Evolutionary conservation across 37 sponge, comb jelly and placozoan species (phyloP).

Genomic region (Chondrilla cf. caribensis): DNA sequence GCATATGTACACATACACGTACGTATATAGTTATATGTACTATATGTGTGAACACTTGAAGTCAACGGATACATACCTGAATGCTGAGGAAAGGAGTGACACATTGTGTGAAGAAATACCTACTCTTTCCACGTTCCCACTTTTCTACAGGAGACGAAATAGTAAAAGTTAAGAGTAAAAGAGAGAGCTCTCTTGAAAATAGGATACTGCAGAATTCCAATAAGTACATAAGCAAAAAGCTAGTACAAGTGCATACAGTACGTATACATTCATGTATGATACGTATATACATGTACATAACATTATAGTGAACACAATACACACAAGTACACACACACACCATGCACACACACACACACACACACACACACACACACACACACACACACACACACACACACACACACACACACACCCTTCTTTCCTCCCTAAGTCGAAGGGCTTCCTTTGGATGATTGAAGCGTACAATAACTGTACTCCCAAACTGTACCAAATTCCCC

Average conservation of each 20-base stretch:
- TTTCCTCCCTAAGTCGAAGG: constrained; percentile 18
- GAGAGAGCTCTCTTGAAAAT: background rate
- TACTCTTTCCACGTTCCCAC: background rate
- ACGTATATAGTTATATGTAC: constrained; percentile 3
- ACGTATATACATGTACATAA: background rate
- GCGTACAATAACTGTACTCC: constrained; percentile 32
- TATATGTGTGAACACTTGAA: background rate
- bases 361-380: background rate
- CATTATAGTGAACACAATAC: background rate
- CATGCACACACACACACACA: background rate
- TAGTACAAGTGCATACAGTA: no score
- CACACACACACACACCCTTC: constrained; percentile 3
- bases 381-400: constrained; percentile 21
- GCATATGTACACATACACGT: background rate
- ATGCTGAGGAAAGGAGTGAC: background rate
- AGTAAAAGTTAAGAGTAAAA: background rate
- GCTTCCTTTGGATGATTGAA: constrained; percentile 81
- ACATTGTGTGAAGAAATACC: background rate
- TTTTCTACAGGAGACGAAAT: background rate
- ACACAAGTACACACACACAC: background rate
- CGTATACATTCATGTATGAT: background rate
- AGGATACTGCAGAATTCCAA: no score
- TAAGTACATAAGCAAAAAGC: no score
- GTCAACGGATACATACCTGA: background rate
- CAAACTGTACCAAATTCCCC: constrained; percentile 53